Evolutionary conservation across 2,797 vertebrate genomes (phyloP), one percentile per base, ranked within the genome.

Genomic region (Allobates femoralis): DNA sequence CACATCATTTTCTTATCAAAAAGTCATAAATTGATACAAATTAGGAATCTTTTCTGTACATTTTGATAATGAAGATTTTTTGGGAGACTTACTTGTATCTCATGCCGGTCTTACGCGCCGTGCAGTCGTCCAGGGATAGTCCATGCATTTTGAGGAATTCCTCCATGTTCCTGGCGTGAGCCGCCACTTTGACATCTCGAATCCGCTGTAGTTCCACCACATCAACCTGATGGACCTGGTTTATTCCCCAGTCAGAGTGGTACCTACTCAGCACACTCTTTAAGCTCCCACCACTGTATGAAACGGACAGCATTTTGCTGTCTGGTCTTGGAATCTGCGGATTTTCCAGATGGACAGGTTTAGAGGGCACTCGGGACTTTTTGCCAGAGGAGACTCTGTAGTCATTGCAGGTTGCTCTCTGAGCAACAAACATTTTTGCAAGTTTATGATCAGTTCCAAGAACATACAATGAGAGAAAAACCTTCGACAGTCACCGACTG

Each of bases 141-240:
- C 98, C 95, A 23, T 99, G 97, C 97, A 97, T 98, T 92, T 95
- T 96, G 90, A 99, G 95, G 93, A 99, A 99, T 91, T 98, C 97
- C 92, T 99, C 98, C 97, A 97, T 96, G 90, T 97, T 99, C 93
- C 96, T 96, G 91, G 96, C 94, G 92, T 97, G 97, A 0, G 96
- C 97, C 0, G 97, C 97, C 0, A 95, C 94, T 90, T 96, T 96
- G 92, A 99, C 96, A 62, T 99, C 97, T 81, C 98, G 94, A 84
- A 97, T 95, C 84, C 96, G 95, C 94, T 96, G 97, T 88, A 98
- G 95, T 92, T 99, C 97, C 64, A 94, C 94, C n/a, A 94, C 94
- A 86, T 97, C 96, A 0, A 94, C 93, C 23, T 94, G 95, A 89
- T 96, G 96, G 6, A 96, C 90, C 0, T 95, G 95, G n/a, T 96